A percentile compares a stretch with the other conserved stretches of the same genome.
phyloP scores from a whole-genome alignment of 92 coral and sea anemone genomes.

The Epizoanthus illoricatus region DNA sequence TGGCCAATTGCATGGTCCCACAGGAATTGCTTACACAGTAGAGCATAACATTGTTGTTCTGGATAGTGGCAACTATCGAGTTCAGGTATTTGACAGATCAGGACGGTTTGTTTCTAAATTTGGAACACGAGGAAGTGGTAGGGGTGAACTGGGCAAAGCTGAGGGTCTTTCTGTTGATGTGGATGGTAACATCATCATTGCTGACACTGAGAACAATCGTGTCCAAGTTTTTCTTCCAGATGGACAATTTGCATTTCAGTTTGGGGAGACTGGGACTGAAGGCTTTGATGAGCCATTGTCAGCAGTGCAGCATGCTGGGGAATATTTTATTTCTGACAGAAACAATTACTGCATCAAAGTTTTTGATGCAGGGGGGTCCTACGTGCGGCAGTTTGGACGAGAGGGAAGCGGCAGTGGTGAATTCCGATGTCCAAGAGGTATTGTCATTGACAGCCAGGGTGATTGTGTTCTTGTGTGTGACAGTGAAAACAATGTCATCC shows the following conservation, averaged over 20 bases:
- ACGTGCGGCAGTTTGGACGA: slow-evolving; percentile 85
- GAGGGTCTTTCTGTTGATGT: slow-evolving; percentile 73
- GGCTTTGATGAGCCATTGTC: slow-evolving; percentile 80
- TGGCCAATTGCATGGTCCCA: slow-evolving; percentile 77
- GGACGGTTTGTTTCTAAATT: slow-evolving; percentile 69
- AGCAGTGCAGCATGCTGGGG: slow-evolving; percentile 64
- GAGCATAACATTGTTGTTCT: slow-evolving; percentile 68
- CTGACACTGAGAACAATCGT: slow-evolving; percentile 81
- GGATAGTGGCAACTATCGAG: slow-evolving; percentile 79
- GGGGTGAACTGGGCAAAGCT: slow-evolving; percentile 74
- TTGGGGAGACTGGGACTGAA: slow-evolving; percentile 77
- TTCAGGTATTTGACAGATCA: slow-evolving; percentile 70
- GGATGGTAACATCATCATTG: slow-evolving; percentile 65
- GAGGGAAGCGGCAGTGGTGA: slow-evolving; percentile 75
- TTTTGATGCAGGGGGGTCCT: slow-evolving; percentile 70
- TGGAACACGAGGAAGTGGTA: slow-evolving; percentile 65
- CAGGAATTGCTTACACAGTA: slow-evolving; percentile 73
- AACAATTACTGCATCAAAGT: slow-evolving; percentile 80
- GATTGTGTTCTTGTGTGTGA: slow-evolving; percentile 74
- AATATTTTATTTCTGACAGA: slow-evolving; percentile 74
- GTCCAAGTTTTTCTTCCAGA: slow-evolving; percentile 78
- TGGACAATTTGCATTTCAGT: slow-evolving; percentile 69
- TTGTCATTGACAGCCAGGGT: slow-evolving; percentile 61
- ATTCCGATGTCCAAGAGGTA: slow-evolving; percentile 81
- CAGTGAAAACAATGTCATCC: slow-evolving; percentile 71